Evolutionary conservation across 1,140 invertebrate genomes (phyloP), one percentile per base, ranked within the genome.

Genomic region (Papilio aristodemus): DNA sequence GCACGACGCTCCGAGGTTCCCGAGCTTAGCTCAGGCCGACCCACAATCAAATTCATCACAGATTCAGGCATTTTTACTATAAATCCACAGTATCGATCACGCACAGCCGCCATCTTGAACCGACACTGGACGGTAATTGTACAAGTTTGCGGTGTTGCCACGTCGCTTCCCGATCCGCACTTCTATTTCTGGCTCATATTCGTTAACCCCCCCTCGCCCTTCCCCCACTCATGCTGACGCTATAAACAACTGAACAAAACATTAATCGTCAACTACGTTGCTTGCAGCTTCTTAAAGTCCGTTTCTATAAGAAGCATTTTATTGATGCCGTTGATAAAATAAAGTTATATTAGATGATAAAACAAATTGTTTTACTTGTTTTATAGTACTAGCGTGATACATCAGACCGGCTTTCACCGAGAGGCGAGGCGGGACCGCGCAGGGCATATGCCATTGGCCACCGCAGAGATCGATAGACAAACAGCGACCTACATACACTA

Each of bases 61-160:
- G 81, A 84, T 84, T 83, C 81, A 81, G 80, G 76, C 85, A 87
- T 91, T 90, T 88, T 76, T 82, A 85, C 84, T 73, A 71, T 81
- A 86, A 83, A 87, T 84, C 78, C 89, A 89, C 86, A 76, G 85
- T 90, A 91, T 91, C 84, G 89, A 91, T 91, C 89, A 91, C 89
- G 80, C 89, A 89, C 87, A 84, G 83, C 78, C 89, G 89, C 89
- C 89, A 91, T 91, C 90, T 91, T 91, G 89, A 87, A 87, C 85
- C 83, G 86, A 90, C 87, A 91, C 89, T 91, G 83, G 89, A 77
- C 79, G 32, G 39, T 43, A 46, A 64, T 22, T 17, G 74, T 74
- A 77, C 71, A 74, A 78, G 76, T 72, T 74, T 67, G 84, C 88
- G 86, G 82, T 87, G 88, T 89, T 89, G 89, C 89, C 89, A 88